A percentile compares a stretch with the other conserved stretches of the same genome.
phyloP scores from a whole-genome alignment of 2,797 vertebrate genomes.

The Trachurus trachurus region DNA sequence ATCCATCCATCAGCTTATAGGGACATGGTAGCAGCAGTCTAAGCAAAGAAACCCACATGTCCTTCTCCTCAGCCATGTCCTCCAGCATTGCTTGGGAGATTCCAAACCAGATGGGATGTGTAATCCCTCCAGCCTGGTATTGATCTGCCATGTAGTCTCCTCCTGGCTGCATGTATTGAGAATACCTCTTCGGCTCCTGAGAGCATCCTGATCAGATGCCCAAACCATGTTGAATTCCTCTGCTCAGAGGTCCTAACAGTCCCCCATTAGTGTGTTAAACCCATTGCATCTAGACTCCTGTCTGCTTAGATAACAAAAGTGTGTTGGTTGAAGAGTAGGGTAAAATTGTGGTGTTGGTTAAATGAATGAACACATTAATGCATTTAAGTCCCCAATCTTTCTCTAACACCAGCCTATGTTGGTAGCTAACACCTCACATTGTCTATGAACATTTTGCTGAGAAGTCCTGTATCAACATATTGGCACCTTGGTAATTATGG shows the following conservation, averaged over 20 bases:
- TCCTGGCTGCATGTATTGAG: neutral
- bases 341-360: too few relatives aligned
- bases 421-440: too few relatives aligned
- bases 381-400: too few relatives aligned
- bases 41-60: neutral
- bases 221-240: neutral
- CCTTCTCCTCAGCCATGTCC: neutral
- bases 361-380: too few relatives aligned
- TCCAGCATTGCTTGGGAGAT: neutral
- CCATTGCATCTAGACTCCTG: too few relatives aligned
- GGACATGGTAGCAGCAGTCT: neutral
- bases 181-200: conserved; percentile 1
- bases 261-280: neutral
- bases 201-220: conserved; percentile 1
- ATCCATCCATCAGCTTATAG: neutral
- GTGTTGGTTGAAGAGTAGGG: too few relatives aligned
- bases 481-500: too few relatives aligned
- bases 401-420: too few relatives aligned
- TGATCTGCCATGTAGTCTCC: neutral
- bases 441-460: too few relatives aligned
- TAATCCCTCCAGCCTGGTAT: too few relatives aligned
- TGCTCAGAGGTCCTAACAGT: neutral
- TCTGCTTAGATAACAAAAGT: too few relatives aligned
- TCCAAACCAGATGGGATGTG: neutral
- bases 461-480: too few relatives aligned